Evolutionary conservation across 2,888 invertebrate genomes (phyloP), one percentile per base, ranked within the genome.

Genomic region (Tetramorium bicarinatum): DNA sequence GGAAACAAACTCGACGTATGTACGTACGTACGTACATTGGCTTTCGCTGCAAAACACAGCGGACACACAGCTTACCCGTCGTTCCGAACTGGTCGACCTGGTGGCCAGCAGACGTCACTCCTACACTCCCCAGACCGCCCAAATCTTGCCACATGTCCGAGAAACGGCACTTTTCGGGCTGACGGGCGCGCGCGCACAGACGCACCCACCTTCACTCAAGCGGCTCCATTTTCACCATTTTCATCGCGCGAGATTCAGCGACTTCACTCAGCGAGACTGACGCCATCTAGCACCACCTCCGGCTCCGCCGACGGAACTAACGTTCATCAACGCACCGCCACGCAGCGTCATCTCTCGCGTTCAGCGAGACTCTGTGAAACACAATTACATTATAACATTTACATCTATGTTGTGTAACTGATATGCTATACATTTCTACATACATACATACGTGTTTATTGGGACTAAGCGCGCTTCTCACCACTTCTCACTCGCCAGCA

Each of bases 121-220:
- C 91, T 89, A 94, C 93, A 88, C 93, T 92, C 71, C 91, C 93
- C 87, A 94, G 90, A 87, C 93, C 92, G 88, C 94, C 93, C 87
- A 94, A 90, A 89, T 94, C 94, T 89, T 94, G 94, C 94, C 94
- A 94, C 94, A 94, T 94, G 82, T 92, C 93, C 92, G 87, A 88
- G 72, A 87, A 82, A 83, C 80, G 62, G 77, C 85, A 90, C 90
- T 92, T 88, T 88, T 88, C 87, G 84, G 83, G 81, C 89, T 88
- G 91, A 91, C 92, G 87, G 91, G 89, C 89, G 85, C 87, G 87
- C 92, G 89, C 89, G 85, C 87, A 87, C 87, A 82, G 82, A 84
- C 85, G 86, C 86, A 87, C 83, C 87, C 91, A 89, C 91, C 92
- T 91, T 94, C 92, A 93, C 92, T 92, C 92, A 82, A 93, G 89